Percentiles rank a stretch among this genome's conserved stretches.
phyloP scores from a whole-genome alignment of 2,888 invertebrate species.

The Candidula unifasciata region DNA sequence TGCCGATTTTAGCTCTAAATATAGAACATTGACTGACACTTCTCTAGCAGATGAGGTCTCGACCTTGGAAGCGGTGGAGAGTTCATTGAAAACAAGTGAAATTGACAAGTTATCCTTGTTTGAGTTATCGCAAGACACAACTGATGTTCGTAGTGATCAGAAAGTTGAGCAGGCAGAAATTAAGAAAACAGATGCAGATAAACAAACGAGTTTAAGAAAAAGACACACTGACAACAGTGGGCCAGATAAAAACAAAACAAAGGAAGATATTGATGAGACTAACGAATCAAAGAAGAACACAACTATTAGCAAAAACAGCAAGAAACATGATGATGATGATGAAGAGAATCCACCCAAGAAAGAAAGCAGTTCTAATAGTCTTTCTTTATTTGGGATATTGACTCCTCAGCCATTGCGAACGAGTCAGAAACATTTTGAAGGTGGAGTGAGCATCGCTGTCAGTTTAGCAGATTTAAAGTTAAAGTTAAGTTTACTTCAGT shows the following conservation, averaged over 20 bases:
- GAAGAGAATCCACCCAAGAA: background rate
- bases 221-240: background rate
- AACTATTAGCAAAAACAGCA: background rate
- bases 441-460: conserved; percentile 33
- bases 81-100: background rate
- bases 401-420: conserved; percentile 15
- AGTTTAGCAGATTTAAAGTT: conserved; percentile 29
- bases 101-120: background rate
- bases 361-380: conserved; percentile 14
- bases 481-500: conserved; percentile 11
- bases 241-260: background rate
- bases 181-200: background rate
- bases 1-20: conserved; percentile 32
- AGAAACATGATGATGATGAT: background rate
- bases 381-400: conserved; percentile 41
- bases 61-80: background rate
- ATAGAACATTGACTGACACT: background rate
- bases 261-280: background rate
- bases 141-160: background rate
- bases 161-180: background rate
- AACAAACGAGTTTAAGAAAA: background rate
- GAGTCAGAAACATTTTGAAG: conserved; percentile 39
- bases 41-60: background rate
- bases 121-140: background rate
- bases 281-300: background rate